A percentile compares a stretch with the other conserved stretches of the same genome.
These are phyloP conservation scores for Garrulus glandarius DNA, from an alignment of 2,797 vertebrate genomes.

Conservation along the genomic window DNA sequence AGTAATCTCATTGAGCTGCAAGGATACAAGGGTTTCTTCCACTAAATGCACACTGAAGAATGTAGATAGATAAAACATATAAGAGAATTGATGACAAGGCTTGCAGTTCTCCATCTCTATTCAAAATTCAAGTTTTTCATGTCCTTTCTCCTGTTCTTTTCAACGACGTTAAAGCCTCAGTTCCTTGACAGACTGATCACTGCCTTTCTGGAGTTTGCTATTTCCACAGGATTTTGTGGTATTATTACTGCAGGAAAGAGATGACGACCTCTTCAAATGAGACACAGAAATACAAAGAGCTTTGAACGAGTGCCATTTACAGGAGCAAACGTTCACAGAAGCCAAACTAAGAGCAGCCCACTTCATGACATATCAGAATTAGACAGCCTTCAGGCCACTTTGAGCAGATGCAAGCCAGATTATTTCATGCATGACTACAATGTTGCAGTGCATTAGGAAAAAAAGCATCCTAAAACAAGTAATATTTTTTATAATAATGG, in stretches of 20 bases:
- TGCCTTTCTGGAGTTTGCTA: background rate
- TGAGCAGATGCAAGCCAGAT: conserved; percentile 62
- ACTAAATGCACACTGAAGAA: background rate
- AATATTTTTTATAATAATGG: conserved; percentile 30
- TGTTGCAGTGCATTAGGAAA: conserved; percentile 57
- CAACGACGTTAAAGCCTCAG: background rate
- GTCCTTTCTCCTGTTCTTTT: background rate
- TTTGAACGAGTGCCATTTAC: conserved; percentile 63
- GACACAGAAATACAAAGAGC: conserved; percentile 47
- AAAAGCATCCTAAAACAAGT: conserved; percentile 48
- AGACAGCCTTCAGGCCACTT: conserved; percentile 50
- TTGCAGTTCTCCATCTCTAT: background rate
- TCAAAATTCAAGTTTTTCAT: background rate
- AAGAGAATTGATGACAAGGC: background rate
- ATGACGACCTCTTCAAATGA: conserved; percentile 49
- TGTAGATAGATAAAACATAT: background rate
- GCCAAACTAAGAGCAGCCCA: conserved; percentile 65
- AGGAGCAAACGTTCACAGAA: conserved; percentile 69
- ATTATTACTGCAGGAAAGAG: conserved; percentile 9
- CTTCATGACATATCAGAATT: conserved; percentile 58
- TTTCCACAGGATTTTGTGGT: background rate
- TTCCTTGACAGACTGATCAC: background rate
- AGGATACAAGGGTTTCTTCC: background rate
- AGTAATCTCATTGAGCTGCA: background rate
- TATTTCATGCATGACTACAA: conserved; percentile 64